Evolutionary conservation across 2,888 invertebrate genomes (phyloP).

Genomic region (Andrena bucephala): DNA sequence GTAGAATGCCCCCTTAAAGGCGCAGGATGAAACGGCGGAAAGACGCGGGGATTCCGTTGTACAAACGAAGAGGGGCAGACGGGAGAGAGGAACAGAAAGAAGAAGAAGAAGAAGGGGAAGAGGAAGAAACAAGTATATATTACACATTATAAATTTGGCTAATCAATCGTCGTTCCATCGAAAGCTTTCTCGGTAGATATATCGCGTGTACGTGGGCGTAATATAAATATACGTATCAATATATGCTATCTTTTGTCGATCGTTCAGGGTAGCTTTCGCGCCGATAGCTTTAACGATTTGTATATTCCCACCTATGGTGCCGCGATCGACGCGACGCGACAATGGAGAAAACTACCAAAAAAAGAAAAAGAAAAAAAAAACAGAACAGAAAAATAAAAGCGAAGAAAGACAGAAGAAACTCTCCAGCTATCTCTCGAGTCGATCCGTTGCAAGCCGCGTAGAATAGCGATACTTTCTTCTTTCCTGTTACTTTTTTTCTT

Average conservation of each 20-base stretch:
- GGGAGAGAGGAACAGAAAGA: neutral
- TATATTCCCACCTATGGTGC: neutral
- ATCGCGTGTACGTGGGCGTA: conserved; percentile 20
- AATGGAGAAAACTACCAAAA: neutral
- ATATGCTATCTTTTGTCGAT: conserved; percentile 33
- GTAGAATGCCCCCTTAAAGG: neutral
- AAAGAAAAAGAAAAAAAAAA: neutral
- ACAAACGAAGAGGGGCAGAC: conserved; percentile 41
- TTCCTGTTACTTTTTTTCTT: conserved; percentile 4
- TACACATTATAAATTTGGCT: conserved; percentile 53
- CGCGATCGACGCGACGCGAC: conserved; percentile 17
- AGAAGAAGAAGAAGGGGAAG: neutral
- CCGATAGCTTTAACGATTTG: conserved; percentile 35
- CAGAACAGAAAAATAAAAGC: neutral
- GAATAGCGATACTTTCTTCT: too few species aligned
- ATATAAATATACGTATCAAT: conserved; percentile 10
- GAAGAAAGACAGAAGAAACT: too few species aligned
- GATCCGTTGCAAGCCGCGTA: too few species aligned
- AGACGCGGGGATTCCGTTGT: conserved; percentile 53
- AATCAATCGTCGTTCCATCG: conserved; percentile 63
- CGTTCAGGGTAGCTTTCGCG: conserved; percentile 45
- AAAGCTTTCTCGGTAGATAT: conserved; percentile 39
- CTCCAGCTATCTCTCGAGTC: too few species aligned
- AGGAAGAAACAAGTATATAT: conserved; percentile 5
- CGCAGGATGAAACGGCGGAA: neutral